These are phyloP conservation scores for Tricholaema leucomelas DNA, from an alignment of 2,113 vertebrate genomes.

Conservation along the genomic window DNA sequence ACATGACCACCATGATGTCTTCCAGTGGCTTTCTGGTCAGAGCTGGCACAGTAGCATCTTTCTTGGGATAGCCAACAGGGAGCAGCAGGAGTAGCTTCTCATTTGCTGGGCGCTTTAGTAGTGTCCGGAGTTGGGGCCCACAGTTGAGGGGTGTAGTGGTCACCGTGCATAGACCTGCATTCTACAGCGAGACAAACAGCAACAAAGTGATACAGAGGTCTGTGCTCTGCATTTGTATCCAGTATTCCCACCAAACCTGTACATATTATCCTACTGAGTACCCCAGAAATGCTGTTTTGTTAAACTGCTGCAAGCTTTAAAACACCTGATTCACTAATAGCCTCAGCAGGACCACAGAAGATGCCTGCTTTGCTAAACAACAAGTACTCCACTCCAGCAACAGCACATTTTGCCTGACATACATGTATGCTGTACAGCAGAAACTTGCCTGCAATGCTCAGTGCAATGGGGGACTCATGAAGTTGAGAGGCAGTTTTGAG, in stretches of 20 bases:
- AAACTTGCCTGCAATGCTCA: neutral
- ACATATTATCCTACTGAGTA: neutral
- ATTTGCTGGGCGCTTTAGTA: conserved; percentile 86
- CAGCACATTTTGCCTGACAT: neutral
- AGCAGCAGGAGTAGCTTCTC: conserved; percentile 95
- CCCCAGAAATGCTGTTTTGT: neutral
- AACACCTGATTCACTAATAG: neutral
- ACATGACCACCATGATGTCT: conserved; percentile 85
- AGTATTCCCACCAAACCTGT: neutral
- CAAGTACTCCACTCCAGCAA: neutral
- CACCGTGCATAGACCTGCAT: conserved; percentile 89
- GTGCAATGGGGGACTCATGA: neutral
- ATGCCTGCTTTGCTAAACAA: neutral
- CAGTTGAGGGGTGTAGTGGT: conserved; percentile 95
- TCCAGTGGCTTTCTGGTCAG: conserved; percentile 84
- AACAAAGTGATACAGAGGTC: neutral
- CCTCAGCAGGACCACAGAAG: neutral
- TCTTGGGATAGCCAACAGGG: conserved; percentile 88
- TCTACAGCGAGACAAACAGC: conserved; percentile 75
- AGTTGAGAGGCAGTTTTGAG: neutral
- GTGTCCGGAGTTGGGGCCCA: conserved; percentile 84
- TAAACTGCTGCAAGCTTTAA: neutral
- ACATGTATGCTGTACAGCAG: neutral
- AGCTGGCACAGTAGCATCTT: conserved; percentile 85
- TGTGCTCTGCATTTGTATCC: neutral